A percentile compares a stretch with the other conserved stretches of the same genome.
phyloP scores from a whole-genome alignment of 2,888 invertebrate species.

The Aphodius sticticus region DNA sequence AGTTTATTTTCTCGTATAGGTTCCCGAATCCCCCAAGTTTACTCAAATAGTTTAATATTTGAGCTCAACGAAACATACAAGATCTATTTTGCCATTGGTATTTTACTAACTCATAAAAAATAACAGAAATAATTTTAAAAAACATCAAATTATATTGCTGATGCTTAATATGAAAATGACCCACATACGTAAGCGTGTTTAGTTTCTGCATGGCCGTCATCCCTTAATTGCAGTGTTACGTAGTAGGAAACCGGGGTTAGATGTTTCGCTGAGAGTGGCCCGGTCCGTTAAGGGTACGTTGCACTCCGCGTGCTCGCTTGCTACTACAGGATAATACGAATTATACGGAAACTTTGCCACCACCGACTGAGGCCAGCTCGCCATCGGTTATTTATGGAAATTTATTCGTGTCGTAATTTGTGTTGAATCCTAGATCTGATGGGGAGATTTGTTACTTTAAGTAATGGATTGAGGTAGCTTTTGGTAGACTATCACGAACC shows the following conservation, averaged over 20 bases:
- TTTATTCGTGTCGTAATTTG: constrained; percentile 20
- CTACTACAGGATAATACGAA: background rate
- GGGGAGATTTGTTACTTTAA: constrained; percentile 18
- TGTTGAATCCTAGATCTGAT: constrained; percentile 18
- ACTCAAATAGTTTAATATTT: too few species aligned
- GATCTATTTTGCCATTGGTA: too few species aligned
- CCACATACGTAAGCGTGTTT: background rate
- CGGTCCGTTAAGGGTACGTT: background rate
- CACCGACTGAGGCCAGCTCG: background rate
- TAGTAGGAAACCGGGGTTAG: background rate
- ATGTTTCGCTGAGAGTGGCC: background rate
- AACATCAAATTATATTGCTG: too few species aligned
- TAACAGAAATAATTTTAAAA: too few species aligned
- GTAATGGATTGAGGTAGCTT: constrained; percentile 14
- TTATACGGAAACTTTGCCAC: background rate
- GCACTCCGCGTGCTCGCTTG: background rate
- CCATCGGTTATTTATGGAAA: constrained; percentile 21
- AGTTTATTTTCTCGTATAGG: too few species aligned
- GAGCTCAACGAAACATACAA: too few species aligned
- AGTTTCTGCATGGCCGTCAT: background rate
- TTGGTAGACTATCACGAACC: background rate
- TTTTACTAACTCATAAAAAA: too few species aligned
- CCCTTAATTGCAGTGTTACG: background rate
- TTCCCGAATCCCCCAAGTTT: too few species aligned
- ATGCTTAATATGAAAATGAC: too few species aligned